Evolutionary conservation across 2,797 vertebrate genomes (phyloP), one percentile per base, ranked within the genome.

Genomic region (Muraenolepis orangiensis): DNA sequence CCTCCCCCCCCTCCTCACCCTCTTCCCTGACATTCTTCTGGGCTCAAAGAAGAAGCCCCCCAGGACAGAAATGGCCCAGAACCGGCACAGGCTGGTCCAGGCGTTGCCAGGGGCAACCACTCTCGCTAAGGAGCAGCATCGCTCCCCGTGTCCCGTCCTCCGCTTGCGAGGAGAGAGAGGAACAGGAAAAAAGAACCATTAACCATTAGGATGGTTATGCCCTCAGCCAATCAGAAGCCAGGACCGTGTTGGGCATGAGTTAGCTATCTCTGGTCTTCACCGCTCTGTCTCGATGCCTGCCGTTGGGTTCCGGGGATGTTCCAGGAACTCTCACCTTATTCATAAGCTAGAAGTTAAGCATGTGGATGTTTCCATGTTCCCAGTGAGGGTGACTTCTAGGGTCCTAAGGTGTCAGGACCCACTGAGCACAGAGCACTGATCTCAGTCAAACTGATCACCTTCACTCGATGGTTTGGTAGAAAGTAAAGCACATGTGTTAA

Each of bases 11-110:
- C 29, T 32, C 26, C 69, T n/a, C n/a, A n/a, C n/a, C n/a, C n/a
- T n/a, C n/a, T n/a, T n/a, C 85, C 85, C 85, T 82, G 81, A 91
- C 91, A 93, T 93, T 94, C 92, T 91, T 92, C 86, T 87, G 82
- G 80, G 75, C 84, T 92, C 88, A 91, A 91, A 91, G 89, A 91
- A 89, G 81, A 36, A 66, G 28, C 57, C 64, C 83, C 86, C 83
- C 77, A 64, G 82, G 88, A 92, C 84, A 89, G 87, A 92, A 92
- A 91, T 93, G 91, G 92, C 91, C 90, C 81, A 86, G 89, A 89
- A 86, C 92, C 93, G 93, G 93, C 91, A 91, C 79, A 89, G 86
- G 81, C 84, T 76, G 81, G 88, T 87, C 74, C 20, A 6, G 76
- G 57, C 61, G 91, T 93, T 93, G 91, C 91, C 91, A 93, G 80